A percentile compares a stretch with the other conserved stretches of the same genome.
These are phyloP conservation scores for Apotomis betuletana DNA, from an alignment of 2,888 invertebrate species.

Conservation along the genomic window DNA sequence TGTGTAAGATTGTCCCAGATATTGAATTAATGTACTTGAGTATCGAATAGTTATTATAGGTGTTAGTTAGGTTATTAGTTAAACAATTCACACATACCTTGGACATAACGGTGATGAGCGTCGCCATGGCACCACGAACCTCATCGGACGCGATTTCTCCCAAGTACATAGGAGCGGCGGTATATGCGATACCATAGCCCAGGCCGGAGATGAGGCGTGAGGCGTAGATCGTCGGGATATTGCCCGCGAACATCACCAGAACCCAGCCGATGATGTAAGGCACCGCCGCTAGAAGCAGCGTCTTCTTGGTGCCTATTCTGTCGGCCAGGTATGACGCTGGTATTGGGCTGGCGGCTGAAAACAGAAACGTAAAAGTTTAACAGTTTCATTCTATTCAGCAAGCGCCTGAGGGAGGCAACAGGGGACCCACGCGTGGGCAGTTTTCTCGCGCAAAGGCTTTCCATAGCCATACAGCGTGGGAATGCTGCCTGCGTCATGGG, in stretches of 20 bases:
- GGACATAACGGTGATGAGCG: conserved; percentile 83
- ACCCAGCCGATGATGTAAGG: conserved; percentile 86
- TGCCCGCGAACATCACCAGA: conserved; percentile 83
- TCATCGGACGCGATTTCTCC: conserved; percentile 85
- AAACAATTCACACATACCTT: conserved; percentile 63
- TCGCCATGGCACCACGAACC: conserved; percentile 84
- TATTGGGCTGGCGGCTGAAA: conserved; percentile 85
- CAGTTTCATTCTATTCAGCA: no score
- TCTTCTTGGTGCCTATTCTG: conserved; percentile 85
- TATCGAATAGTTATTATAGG: no score
- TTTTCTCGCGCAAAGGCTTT: no score
- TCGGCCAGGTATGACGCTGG: conserved; percentile 85
- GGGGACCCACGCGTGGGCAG: no score
- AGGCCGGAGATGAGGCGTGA: conserved; percentile 85
- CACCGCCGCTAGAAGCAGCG: conserved; percentile 83
- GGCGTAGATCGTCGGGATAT: conserved; percentile 82
- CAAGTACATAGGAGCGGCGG: conserved; percentile 85
- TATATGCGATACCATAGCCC: conserved; percentile 85
- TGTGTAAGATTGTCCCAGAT: no score
- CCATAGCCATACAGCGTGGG: no score
- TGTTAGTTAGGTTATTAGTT: not conserved
- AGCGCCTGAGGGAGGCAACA: no score
- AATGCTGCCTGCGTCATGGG: no score
- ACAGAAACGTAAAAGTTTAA: conserved; percentile 38
- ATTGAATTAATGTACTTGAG: no score